Evolutionary conservation across 2,888 invertebrate genomes (phyloP), one percentile per base, ranked within the genome.

Genomic region (Brachypterus glaber): DNA sequence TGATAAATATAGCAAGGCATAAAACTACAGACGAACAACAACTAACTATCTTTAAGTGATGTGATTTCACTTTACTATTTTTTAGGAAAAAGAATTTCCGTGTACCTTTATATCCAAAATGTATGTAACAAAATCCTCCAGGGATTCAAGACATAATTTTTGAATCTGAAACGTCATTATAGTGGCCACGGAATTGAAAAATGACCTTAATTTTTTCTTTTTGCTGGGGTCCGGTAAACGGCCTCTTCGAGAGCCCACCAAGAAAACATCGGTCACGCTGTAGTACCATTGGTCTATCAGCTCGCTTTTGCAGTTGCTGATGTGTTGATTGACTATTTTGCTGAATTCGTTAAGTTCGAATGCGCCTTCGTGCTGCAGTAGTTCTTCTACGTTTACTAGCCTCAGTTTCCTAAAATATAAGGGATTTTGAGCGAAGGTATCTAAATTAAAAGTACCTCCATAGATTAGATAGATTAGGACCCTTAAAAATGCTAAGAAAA

Each of bases 121-220:
- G 48, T 85, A 86, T 33, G 82, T 69, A 1, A 83, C 79, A 57
- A 78, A 92, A 46, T 84, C 82, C 33, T 75, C 68, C 53, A 92
- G 73, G 3, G 91, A 91, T 50, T 80, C 76, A 27, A 89, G 68
- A 48, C 87, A 86, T 18, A 92, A 63, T 14, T 77, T 77, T 60
- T 91, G 89, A 39, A 95, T 67, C 53, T 91, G 87, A 51, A 80
- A 80, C 1, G 89, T 86, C 93, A 93, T 93, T 26, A 92, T 70
- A 17, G 82, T 80, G 1, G 82, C 82, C 1, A 90, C 77, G 52
- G 88, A 84, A 60, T 90, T 83, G 60, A 84, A 92, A 63, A 91
- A 91, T 30, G 77, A 76, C 50, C 74, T 76, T 62, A 84, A 75
- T 58, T 77, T 73, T 9, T 70, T 71, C 12, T 71, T 72, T 47